Evolutionary conservation across 2,888 invertebrate species (phyloP).

Genomic region (Watsonalla binaria): DNA sequence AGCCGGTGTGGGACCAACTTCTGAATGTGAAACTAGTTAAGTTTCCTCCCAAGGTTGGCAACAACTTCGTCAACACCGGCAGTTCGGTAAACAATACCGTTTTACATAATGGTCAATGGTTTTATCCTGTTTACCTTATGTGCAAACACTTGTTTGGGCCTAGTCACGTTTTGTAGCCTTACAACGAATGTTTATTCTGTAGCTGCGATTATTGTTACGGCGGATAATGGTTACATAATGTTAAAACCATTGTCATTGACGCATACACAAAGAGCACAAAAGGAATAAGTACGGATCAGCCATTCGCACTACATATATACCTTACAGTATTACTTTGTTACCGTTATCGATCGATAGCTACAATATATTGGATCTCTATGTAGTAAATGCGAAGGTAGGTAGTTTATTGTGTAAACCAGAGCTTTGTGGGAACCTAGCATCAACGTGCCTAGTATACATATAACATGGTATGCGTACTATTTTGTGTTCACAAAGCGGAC

Average conservation of each 20-base stretch:
- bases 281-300: too few relatives aligned
- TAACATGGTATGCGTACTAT: constrained; percentile 18
- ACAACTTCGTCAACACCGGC: constrained; percentile 24
- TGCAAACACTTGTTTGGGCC: constrained; percentile 22
- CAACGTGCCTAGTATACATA: constrained; percentile 1
- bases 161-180: constrained; percentile 35
- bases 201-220: constrained; percentile 1
- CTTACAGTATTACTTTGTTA: too few relatives aligned
- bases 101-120: constrained; percentile 44
- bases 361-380: too few relatives aligned
- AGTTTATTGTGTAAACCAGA: not conserved
- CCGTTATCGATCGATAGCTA: too few relatives aligned
- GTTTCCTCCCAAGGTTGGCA: constrained; percentile 51
- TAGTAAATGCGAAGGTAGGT: too few relatives aligned
- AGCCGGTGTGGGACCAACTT: constrained; percentile 39
- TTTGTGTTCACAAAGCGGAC: constrained; percentile 44
- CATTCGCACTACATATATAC: too few relatives aligned
- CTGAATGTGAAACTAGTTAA: constrained; percentile 53
- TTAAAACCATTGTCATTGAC: too few relatives aligned
- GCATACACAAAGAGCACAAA: too few relatives aligned
- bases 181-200: constrained; percentile 16
- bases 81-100: constrained; percentile 41
- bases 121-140: constrained; percentile 27
- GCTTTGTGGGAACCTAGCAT: not conserved
- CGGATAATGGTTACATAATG: too few relatives aligned